A percentile compares a stretch with the other conserved stretches of the same genome.
Conservation (phyloP, 2,888 invertebrate species). For the Monopis laevigella region DNA sequence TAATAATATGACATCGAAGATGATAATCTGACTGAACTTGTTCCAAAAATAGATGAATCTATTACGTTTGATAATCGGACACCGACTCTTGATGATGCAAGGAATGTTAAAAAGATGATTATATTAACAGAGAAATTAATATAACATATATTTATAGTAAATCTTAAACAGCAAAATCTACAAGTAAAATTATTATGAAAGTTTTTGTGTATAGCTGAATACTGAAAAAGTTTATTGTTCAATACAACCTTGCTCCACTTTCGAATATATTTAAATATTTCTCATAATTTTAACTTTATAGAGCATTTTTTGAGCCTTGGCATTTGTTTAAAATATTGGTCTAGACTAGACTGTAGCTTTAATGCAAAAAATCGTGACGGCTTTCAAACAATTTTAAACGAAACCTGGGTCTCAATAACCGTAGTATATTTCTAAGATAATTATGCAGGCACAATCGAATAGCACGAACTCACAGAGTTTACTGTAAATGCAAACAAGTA, state of each 20-base stretch:
- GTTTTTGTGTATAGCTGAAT: neutral
- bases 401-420: neutral
- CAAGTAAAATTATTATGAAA: neutral
- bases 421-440: neutral
- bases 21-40: no score
- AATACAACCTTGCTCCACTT: constrained; percentile 6
- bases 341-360: constrained; percentile 3
- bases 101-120: no score
- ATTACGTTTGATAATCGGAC: no score
- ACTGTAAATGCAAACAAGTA: no score
- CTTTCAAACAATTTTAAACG: neutral
- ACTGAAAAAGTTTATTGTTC: neutral
- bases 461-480: neutral
- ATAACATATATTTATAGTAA: neutral
- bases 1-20: neutral
- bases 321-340: constrained; percentile 3
- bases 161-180: neutral
- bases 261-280: constrained; percentile 1
- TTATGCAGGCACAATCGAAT: neutral
- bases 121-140: no score
- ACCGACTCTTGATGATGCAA: no score
- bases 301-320: constrained; percentile 9
- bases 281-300: constrained; percentile 3
- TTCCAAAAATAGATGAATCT: no score
- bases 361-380: constrained; percentile 7